phyloP scores from a whole-genome alignment of 2,888 invertebrate genomes.

The Trilocha varians region DNA sequence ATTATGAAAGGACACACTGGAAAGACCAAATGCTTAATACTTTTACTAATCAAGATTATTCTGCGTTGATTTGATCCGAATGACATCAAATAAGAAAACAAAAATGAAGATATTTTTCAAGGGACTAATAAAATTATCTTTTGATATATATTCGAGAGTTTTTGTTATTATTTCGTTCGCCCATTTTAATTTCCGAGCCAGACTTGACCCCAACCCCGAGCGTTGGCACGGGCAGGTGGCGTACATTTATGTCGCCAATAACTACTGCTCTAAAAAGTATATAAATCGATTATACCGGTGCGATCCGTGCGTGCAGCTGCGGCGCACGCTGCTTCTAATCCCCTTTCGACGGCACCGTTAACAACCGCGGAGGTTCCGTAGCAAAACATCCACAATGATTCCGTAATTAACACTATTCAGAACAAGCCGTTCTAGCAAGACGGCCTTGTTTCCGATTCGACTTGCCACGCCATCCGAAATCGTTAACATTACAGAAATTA shows the following conservation, averaged over 20 bases:
- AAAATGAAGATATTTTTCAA: too few species aligned
- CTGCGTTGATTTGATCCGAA: too few species aligned
- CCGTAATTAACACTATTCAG: conserved; percentile 58
- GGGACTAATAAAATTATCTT: too few species aligned
- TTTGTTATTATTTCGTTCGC: too few species aligned
- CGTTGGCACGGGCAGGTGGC: too few species aligned
- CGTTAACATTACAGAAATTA: conserved; percentile 48
- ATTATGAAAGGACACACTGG: too few species aligned
- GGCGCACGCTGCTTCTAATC: conserved; percentile 30
- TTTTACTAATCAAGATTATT: too few species aligned
- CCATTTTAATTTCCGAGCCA: too few species aligned
- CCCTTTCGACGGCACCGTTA: conserved; percentile 33
- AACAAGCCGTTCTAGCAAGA: conserved; percentile 47
- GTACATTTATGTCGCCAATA: conserved; percentile 15
- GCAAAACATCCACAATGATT: conserved; percentile 43
- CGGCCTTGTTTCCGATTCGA: conserved; percentile 65
- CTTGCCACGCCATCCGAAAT: conserved; percentile 54
- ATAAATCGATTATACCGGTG: conserved; percentile 23
- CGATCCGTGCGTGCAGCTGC: conserved; percentile 41
- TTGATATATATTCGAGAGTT: too few species aligned
- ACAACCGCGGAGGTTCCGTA: conserved; percentile 41
- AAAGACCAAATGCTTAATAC: too few species aligned
- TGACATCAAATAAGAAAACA: too few species aligned
- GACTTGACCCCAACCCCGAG: too few species aligned
- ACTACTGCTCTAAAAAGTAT: conserved; percentile 12